Conservation (phyloP, 35 echinoderm and acorn worm species). For the Ophiothrix spiculata region DNA sequence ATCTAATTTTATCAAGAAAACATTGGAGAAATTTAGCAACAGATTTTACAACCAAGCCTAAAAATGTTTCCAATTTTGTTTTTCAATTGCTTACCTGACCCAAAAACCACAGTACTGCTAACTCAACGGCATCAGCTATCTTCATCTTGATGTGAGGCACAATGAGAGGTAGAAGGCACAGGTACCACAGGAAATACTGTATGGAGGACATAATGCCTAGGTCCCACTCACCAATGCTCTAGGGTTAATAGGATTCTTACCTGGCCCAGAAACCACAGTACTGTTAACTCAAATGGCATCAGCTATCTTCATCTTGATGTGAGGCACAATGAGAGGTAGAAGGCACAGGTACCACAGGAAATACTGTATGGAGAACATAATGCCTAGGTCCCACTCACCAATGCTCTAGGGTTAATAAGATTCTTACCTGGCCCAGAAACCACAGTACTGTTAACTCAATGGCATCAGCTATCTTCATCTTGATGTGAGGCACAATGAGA, state of each 20-base stretch:
- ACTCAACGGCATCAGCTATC: conserved; percentile 5
- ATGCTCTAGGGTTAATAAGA: too few relatives aligned
- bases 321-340: conserved; percentile 74
- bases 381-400: too few relatives aligned
- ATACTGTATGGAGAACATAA: too few relatives aligned
- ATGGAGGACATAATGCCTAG: too few relatives aligned
- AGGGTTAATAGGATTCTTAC: too few relatives aligned
- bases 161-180: conserved; percentile 76
- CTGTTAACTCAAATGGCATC: conserved; percentile 27
- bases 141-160: conserved; percentile 59
- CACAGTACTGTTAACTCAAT: conserved; percentile 32
- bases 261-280: conserved; percentile 71
- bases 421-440: conserved; percentile 84
- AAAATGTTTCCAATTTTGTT: too few relatives aligned
- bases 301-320: conserved; percentile 30
- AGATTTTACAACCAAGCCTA: too few relatives aligned
- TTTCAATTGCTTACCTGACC: conserved; percentile 92
- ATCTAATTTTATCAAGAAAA: too few relatives aligned
- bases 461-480: conserved; percentile 36
- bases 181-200: conserved; percentile 99
- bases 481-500: conserved; percentile 59
- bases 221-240: too few relatives aligned
- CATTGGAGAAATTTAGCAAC: too few relatives aligned
- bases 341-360: conserved; percentile 96
- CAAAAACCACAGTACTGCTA: conserved; percentile 57